These are phyloP conservation scores for Calycopis cecrops DNA, from an alignment of 1,140 invertebrate species.

Conservation along the genomic window DNA sequence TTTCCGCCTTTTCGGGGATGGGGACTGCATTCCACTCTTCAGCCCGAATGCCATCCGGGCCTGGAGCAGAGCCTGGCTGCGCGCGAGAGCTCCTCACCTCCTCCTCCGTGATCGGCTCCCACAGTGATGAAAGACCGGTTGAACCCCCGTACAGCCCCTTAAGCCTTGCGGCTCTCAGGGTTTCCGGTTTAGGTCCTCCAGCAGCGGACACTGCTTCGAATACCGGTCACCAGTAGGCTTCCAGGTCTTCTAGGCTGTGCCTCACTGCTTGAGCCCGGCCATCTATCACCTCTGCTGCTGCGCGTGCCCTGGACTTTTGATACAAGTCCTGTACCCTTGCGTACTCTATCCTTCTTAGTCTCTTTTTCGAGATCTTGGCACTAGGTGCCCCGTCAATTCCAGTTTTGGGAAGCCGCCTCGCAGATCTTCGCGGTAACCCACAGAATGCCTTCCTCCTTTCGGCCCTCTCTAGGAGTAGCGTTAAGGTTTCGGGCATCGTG, in stretches of 20 bases:
- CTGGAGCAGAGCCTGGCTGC: constrained; percentile 23
- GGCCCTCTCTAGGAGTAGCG: constrained; percentile 20
- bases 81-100: constrained; percentile 24
- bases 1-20: constrained; percentile 17
- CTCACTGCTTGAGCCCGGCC: constrained; percentile 19
- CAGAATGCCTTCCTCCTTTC: constrained; percentile 14
- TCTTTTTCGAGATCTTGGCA: too few relatives aligned
- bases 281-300: constrained; percentile 28
- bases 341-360: constrained; percentile 28
- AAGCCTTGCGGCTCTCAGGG: constrained; percentile 14
- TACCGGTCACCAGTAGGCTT: constrained; percentile 38
- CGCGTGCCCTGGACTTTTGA: constrained; percentile 23
- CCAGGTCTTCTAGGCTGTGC: constrained; percentile 30
- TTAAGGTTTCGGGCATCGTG: constrained; percentile 14
- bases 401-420: constrained; percentile 17
- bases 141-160: constrained; percentile 19
- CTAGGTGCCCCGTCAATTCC: constrained; percentile 3
- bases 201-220: constrained; percentile 30
- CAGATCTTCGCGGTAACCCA: constrained; percentile 12
- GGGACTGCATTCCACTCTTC: constrained; percentile 29
- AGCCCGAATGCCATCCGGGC: constrained; percentile 32
- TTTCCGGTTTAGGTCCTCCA: constrained; percentile 25
- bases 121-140: constrained; percentile 21
- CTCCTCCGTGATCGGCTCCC: constrained; percentile 27
- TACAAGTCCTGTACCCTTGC: constrained; percentile 31